Percentiles rank a stretch among this genome's conserved stretches.
phyloP scores from a whole-genome alignment of 1,140 invertebrate species.

The Subanguina moxae region DNA sequence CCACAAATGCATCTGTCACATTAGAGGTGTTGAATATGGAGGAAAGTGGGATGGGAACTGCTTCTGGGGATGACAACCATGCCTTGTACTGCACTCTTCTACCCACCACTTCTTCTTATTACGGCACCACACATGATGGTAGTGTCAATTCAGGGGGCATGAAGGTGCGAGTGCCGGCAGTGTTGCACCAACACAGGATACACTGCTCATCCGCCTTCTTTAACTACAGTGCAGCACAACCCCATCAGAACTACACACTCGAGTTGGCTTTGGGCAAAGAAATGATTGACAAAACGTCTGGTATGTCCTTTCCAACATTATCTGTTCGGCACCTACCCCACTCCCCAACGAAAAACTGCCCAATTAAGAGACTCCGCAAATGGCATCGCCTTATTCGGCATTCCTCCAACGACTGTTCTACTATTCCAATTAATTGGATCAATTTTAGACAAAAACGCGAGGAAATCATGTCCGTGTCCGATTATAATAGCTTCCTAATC shows the following conservation, averaged over 20 bases:
- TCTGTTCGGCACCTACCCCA: no score
- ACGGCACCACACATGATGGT: no score
- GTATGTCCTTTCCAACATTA: slow-evolving; percentile 11
- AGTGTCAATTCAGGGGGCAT: not conserved
- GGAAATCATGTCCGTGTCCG: no score
- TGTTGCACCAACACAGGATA: slow-evolving; percentile 13
- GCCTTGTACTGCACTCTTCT: not conserved
- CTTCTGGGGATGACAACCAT: not conserved
- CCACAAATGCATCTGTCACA: slow-evolving; percentile 34
- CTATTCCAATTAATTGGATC: no score
- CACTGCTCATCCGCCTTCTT: slow-evolving; percentile 21
- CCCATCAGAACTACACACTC: slow-evolving; percentile 30
- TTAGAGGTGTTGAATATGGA: slow-evolving; percentile 38
- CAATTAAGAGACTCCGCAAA: no score
- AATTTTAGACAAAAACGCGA: no score
- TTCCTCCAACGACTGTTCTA: no score
- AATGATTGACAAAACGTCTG: slow-evolving; percentile 39
- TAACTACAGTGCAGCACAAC: slow-evolving; percentile 6
- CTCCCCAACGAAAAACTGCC: no score
- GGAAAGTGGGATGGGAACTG: not conserved
- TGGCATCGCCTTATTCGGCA: no score
- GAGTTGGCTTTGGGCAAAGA: slow-evolving; percentile 40
- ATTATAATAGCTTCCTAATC: no score
- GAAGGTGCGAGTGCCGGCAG: slow-evolving; percentile 2
- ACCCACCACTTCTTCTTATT: not conserved